Conservation (phyloP, 2,888 invertebrate genomes). For the Apamea sordens region DNA sequence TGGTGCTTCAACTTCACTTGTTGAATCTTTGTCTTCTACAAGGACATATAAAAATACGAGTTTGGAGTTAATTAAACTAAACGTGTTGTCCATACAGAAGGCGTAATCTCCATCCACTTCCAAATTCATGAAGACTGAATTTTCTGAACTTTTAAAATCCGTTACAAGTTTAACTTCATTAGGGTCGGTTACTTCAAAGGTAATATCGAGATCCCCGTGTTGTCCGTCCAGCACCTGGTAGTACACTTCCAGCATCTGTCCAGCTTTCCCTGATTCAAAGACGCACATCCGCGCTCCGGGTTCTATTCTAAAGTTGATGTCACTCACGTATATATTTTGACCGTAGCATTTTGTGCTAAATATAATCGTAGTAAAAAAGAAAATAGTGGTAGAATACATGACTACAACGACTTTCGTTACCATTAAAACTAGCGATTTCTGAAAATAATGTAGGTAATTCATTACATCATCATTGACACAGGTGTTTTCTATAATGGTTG, state of each 20-base stretch:
- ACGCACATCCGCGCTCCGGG: slow-evolving; percentile 83
- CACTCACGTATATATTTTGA: slow-evolving; percentile 77
- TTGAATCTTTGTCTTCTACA: slow-evolving; percentile 90
- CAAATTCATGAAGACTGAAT: slow-evolving; percentile 91
- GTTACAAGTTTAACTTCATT: slow-evolving; percentile 90
- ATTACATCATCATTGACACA: slow-evolving; percentile 64
- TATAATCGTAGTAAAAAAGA: slow-evolving; percentile 55
- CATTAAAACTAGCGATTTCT: slow-evolving; percentile 23
- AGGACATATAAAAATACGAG: slow-evolving; percentile 94
- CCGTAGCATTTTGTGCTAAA: slow-evolving; percentile 62
- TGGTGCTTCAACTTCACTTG: slow-evolving; percentile 75
- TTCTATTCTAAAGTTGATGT: slow-evolving; percentile 83
- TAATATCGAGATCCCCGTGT: slow-evolving; percentile 95
- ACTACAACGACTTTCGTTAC: slow-evolving; percentile 14
- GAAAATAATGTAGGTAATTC: slow-evolving; percentile 5
- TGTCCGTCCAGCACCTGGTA: slow-evolving; percentile 94
- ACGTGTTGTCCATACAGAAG: slow-evolving; percentile 96
- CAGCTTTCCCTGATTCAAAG: slow-evolving; percentile 80
- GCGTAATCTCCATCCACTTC: slow-evolving; percentile 93
- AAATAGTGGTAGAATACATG: slow-evolving; percentile 44
- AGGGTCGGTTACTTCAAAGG: slow-evolving; percentile 93
- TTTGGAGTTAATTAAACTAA: slow-evolving; percentile 94
- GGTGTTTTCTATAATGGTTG: slow-evolving; percentile 43
- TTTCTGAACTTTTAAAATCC: slow-evolving; percentile 93
- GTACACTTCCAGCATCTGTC: slow-evolving; percentile 83